Percentiles rank a stretch among this genome's conserved stretches.
Evolutionary conservation across 2,113 vertebrate species (phyloP).

Genomic region (Setophaga kirtlandii): DNA sequence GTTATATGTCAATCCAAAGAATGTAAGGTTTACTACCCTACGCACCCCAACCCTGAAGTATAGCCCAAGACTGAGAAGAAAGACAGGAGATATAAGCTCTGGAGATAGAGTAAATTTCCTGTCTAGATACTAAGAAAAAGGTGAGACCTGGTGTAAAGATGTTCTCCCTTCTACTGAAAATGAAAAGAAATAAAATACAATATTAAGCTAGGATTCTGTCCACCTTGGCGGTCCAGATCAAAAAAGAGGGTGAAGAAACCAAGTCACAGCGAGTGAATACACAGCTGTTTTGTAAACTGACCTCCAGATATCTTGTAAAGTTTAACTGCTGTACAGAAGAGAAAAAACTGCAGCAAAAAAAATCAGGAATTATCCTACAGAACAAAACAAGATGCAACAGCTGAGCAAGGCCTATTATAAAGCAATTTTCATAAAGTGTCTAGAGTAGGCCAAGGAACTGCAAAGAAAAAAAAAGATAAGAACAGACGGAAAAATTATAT

Average conservation of each 20-base stretch:
- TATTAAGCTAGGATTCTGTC: neutral
- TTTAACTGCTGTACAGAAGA: neutral
- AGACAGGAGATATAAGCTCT: neutral
- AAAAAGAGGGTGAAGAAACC: neutral
- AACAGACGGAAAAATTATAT: slow-evolving; percentile 21
- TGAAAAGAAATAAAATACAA: neutral
- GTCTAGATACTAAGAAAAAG: neutral
- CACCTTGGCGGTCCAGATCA: neutral
- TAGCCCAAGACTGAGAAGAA: neutral
- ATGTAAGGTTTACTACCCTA: neutral
- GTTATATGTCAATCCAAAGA: neutral
- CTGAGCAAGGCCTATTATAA: neutral
- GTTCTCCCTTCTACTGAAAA: neutral
- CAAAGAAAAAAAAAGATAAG: neutral
- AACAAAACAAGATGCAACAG: neutral
- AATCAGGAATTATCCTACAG: neutral
- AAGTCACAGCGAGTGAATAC: neutral
- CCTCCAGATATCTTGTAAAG: neutral
- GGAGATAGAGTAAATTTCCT: neutral
- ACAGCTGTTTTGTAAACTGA: neutral
- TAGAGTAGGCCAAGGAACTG: neutral
- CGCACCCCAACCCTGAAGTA: neutral
- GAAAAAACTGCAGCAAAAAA: neutral
- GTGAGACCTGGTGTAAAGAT: neutral
- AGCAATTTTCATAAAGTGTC: neutral